Conservation (phyloP, 2,113 vertebrate genomes). For the Myiopsitta monachus region DNA sequence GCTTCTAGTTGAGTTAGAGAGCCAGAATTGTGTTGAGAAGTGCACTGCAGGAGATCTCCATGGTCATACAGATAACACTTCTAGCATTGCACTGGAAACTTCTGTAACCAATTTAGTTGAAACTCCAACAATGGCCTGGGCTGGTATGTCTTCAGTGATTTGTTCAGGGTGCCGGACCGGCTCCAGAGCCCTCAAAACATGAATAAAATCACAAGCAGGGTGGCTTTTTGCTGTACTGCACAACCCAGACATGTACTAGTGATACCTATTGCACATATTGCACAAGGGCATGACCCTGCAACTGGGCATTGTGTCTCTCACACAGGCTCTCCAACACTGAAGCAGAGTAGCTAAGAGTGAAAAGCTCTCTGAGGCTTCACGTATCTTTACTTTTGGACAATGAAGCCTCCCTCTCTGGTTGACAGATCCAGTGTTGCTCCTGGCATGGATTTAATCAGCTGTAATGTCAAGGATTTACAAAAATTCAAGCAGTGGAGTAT, state of each 20-base stretch:
- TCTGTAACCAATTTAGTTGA: background rate
- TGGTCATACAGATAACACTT: background rate
- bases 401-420: background rate
- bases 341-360: background rate
- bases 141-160: background rate
- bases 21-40: background rate
- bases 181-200: background rate
- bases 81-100: background rate
- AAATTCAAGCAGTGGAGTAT: background rate
- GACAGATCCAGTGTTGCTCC: background rate
- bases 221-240: background rate
- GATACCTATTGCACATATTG: accelerated
- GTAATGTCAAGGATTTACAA: constrained; percentile 3
- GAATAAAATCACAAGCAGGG: background rate
- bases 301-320: background rate
- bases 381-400: background rate
- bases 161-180: background rate
- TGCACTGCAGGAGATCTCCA: background rate
- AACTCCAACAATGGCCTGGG: background rate
- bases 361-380: background rate
- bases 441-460: constrained; percentile 12
- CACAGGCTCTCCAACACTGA: background rate
- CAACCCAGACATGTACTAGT: background rate
- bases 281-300: background rate
- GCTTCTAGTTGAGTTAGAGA: background rate